Evolutionary conservation across 2,797 vertebrate genomes (phyloP).

Genomic region (Sebastes miniatus): DNA sequence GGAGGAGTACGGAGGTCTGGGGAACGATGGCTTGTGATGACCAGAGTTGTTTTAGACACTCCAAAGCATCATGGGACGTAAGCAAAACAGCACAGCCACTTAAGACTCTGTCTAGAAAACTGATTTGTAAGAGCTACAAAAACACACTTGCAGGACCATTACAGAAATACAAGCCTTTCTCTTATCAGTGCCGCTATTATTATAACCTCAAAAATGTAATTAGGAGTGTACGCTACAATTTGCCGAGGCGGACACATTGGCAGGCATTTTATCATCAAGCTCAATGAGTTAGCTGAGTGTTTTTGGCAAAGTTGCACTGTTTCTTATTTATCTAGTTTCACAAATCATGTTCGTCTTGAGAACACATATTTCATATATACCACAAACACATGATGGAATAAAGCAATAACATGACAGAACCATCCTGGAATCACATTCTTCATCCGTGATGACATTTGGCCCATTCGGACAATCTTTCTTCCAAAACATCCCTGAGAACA

Average conservation of each 20-base stretch:
- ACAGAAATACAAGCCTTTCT: slow-evolving; percentile 60
- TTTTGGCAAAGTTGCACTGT: slow-evolving; percentile 61
- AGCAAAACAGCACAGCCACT: slow-evolving; percentile 59
- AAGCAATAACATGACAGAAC: slow-evolving; percentile 68
- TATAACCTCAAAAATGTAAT: slow-evolving; percentile 70
- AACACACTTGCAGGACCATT: slow-evolving; percentile 56
- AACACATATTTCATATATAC: slow-evolving; percentile 73
- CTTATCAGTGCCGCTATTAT: slow-evolving; percentile 76
- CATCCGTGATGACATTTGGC: slow-evolving; percentile 70
- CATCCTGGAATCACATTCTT: slow-evolving; percentile 75
- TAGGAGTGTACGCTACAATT: slow-evolving; percentile 67
- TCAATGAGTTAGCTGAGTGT: slow-evolving; percentile 53
- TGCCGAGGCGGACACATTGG: slow-evolving; percentile 68
- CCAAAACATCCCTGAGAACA: slow-evolving; percentile 67
- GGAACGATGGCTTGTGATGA: slow-evolving; percentile 26
- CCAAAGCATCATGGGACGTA: slow-evolving; percentile 45
- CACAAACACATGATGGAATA: slow-evolving; percentile 74
- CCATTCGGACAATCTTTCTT: slow-evolving; percentile 56
- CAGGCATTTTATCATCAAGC: slow-evolving; percentile 64
- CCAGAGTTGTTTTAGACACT: slow-evolving; percentile 61
- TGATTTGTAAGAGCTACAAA: slow-evolving; percentile 61
- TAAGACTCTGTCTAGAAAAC: slow-evolving; percentile 42
- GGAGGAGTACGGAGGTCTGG: background rate
- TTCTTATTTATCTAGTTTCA: slow-evolving; percentile 72
- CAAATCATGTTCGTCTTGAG: slow-evolving; percentile 73